Evolutionary conservation across 2,888 invertebrate genomes (phyloP).

Genomic region (Tetramorium bicarinatum): DNA sequence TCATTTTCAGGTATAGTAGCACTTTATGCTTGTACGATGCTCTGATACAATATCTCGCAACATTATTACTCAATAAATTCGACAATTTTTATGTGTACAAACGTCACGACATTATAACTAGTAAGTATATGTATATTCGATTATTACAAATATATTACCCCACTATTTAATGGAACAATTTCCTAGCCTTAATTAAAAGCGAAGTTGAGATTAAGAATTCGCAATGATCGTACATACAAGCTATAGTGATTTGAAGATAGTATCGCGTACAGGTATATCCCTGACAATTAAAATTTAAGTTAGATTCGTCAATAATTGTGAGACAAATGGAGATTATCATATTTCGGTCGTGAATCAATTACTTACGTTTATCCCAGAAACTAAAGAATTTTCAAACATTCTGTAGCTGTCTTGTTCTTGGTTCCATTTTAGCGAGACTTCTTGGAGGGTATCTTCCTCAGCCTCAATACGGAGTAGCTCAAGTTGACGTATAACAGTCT

Average conservation of each 20-base stretch:
- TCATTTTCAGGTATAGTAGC: neutral
- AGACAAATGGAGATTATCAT: neutral
- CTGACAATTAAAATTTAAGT: neutral
- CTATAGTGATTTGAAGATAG: neutral
- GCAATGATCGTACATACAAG: neutral
- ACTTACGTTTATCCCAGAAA: neutral
- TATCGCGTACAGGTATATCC: neutral
- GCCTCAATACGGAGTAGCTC: neutral
- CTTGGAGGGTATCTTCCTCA: neutral
- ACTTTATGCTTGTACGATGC: neutral
- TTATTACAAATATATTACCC: neutral
- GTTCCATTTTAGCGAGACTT: neutral
- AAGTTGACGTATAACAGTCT: neutral
- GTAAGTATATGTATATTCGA: neutral
- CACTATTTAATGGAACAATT: neutral
- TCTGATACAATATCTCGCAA: neutral
- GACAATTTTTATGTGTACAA: neutral
- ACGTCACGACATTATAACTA: neutral
- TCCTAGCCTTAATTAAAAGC: neutral
- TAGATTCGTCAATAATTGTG: neutral
- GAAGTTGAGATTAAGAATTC: neutral
- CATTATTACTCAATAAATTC: neutral
- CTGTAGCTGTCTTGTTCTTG: neutral
- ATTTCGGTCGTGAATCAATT: neutral
- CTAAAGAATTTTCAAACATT: neutral